Base-by-base conservation (phyloP, 2,113 vertebrate species). In the Grallaria varia region DNA sequence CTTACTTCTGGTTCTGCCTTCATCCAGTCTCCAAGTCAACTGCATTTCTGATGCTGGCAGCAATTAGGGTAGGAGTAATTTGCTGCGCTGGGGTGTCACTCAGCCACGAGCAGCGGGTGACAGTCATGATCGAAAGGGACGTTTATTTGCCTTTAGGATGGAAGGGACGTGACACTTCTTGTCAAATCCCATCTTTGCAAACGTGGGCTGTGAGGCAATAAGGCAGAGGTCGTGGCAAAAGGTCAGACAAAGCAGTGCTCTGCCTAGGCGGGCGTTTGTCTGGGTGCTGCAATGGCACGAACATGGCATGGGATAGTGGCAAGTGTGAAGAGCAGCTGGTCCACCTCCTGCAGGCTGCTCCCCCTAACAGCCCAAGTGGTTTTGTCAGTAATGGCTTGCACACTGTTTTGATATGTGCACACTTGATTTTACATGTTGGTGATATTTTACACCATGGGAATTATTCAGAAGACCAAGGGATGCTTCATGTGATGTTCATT, bases 291-390 rank as follows among this genome's bases (percentile, higher is more conserved):
- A 2, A 3, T 16, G 74, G 39, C 6, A 10, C 1, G 2, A 35
- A 19, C 14, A 2, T 0, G 0, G 40, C 6, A 3, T 0, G 0
- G 42, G 78, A 5, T 3, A 6, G 55, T 8, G n/a, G 28, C 30
- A 42, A 47, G 39, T 0, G 0, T 35, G 62, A 64, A 16, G 20
- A 69, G 44, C 2, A 9, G 40, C 75, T 76, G 74, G 13, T 14
- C 63, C 35, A 37, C 33, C 52, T 66, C 49, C 69, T 4, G 1
- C 30, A 33, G 83, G 23, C 71, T 83, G 67, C 63, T 88, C 20
- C 50, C 33, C 37, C 45, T 6, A 15, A 37, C 39, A 47, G 49
- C 62, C 39, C 47, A 12, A 23, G 35, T 27, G 59, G 4, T 42
- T 62, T 44, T 76, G 40, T 49, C 71, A 53, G 21, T 23, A 49